phyloP scores from a whole-genome alignment of 2,113 vertebrate genomes.

The Rhinoptilus africanus region DNA sequence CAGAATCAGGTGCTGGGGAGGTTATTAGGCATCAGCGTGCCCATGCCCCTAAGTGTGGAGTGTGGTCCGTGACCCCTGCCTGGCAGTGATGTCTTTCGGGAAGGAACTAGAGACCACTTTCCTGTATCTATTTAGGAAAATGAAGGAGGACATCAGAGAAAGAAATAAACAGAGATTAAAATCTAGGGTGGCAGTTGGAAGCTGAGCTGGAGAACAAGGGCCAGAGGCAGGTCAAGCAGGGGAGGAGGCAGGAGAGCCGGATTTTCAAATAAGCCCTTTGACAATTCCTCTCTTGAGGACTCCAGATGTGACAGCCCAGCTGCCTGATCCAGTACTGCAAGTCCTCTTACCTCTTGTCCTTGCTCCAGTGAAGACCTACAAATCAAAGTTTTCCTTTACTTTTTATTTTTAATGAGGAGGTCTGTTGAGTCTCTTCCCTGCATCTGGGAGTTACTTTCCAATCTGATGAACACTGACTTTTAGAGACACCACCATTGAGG shows the following conservation, averaged over 20 bases:
- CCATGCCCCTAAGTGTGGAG: not conserved
- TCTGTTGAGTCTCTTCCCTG: not conserved
- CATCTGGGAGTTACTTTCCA: constrained; percentile 39
- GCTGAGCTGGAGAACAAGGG: not conserved
- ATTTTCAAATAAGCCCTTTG: not conserved
- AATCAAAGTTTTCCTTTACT: not conserved
- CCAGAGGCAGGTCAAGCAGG: not conserved
- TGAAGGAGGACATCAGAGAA: not conserved
- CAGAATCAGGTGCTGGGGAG: not conserved
- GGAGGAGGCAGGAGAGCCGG: not conserved
- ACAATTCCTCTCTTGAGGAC: not conserved
- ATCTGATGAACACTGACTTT: constrained; percentile 38
- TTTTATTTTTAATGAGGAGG: not conserved
- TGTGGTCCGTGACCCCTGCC: not conserved
- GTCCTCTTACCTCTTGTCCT: not conserved
- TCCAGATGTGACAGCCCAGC: not conserved
- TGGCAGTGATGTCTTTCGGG: not conserved
- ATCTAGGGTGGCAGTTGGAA: not conserved
- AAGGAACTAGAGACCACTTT: not conserved
- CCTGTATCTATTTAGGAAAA: not conserved
- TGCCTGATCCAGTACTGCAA: not conserved
- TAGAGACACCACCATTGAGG: constrained; percentile 14
- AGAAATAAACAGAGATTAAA: constrained; percentile 7
- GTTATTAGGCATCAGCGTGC: not conserved
- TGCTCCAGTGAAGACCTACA: not conserved